A percentile compares a stretch with the other conserved stretches of the same genome.
These are phyloP conservation scores for Meriones psammophilus DNA, from an alignment of 2,797 vertebrate genomes.

Conservation along the genomic window DNA sequence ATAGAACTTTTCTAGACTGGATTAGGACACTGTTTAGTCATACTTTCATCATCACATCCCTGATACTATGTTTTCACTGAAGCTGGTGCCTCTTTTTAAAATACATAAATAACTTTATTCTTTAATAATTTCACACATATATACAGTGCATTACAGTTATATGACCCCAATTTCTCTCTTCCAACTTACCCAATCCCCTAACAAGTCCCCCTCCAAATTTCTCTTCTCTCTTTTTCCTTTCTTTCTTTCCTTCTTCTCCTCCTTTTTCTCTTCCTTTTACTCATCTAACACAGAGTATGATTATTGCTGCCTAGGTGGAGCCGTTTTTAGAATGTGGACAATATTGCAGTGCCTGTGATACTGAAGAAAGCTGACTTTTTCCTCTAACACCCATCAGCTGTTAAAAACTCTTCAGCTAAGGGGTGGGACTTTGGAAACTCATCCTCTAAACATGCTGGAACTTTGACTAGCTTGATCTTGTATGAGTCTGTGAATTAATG, in stretches of 20 bases:
- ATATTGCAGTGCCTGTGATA: background rate
- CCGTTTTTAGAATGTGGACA: background rate
- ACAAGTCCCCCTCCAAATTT: background rate
- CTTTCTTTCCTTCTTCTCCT: background rate
- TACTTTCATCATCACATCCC: background rate
- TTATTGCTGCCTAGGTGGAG: background rate
- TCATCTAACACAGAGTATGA: background rate
- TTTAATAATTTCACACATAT: background rate
- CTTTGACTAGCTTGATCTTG: background rate
- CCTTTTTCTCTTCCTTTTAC: background rate
- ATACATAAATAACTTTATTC: background rate
- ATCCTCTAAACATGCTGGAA: background rate
- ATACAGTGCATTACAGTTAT: background rate
- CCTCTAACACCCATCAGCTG: background rate
- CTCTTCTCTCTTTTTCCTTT: background rate
- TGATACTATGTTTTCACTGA: constrained; percentile 26
- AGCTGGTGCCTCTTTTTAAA: background rate
- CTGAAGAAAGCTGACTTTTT: background rate
- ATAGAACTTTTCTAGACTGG: background rate
- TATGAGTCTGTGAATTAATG: background rate
- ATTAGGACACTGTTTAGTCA: constrained; percentile 45
- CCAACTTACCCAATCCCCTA: background rate
- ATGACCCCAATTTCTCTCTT: background rate
- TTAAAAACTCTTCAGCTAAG: background rate
- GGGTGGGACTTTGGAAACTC: background rate